These are phyloP conservation scores for Ceratotherium simum DNA, from an alignment of 2,113 vertebrate genomes.

Conservation along the genomic window DNA sequence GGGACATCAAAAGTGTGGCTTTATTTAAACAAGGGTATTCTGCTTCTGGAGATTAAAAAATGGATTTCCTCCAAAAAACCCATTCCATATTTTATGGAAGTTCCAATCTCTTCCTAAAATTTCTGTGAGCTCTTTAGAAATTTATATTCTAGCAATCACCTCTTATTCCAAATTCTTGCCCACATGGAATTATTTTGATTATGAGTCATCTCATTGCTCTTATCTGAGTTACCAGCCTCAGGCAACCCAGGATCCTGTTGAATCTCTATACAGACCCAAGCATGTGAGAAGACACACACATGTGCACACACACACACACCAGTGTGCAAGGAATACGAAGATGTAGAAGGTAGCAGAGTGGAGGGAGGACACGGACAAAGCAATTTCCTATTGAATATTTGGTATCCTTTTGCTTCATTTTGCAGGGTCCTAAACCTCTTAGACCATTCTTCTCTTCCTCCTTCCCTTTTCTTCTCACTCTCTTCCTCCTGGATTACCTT, in stretches of 20 bases:
- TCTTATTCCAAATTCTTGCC: neutral
- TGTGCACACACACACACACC: too few species aligned
- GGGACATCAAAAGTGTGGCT: neutral
- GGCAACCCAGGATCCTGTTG: neutral
- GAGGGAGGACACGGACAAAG: too few species aligned
- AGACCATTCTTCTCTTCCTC: neutral
- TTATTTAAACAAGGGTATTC: neutral
- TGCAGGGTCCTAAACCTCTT: fast-evolving
- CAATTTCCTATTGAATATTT: fast-evolving
- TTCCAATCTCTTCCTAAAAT: neutral
- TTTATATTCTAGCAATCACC: neutral
- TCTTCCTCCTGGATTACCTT: neutral
- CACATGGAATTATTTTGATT: neutral
- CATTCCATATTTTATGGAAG: neutral
- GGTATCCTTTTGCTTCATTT: fast-evolving
- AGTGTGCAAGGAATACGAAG: fast-evolving
- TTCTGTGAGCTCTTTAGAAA: neutral
- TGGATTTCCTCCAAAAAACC: neutral
- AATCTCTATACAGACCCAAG: neutral
- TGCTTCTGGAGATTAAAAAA: neutral
- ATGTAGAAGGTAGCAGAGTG: fast-evolving
- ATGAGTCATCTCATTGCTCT: neutral
- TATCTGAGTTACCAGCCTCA: neutral
- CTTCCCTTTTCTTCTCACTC: neutral
- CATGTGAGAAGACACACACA: neutral